Evolutionary conservation across 2,113 vertebrate species (phyloP), one percentile per base, ranked within the genome.

Genomic region (Proterorhinus semilunaris): DNA sequence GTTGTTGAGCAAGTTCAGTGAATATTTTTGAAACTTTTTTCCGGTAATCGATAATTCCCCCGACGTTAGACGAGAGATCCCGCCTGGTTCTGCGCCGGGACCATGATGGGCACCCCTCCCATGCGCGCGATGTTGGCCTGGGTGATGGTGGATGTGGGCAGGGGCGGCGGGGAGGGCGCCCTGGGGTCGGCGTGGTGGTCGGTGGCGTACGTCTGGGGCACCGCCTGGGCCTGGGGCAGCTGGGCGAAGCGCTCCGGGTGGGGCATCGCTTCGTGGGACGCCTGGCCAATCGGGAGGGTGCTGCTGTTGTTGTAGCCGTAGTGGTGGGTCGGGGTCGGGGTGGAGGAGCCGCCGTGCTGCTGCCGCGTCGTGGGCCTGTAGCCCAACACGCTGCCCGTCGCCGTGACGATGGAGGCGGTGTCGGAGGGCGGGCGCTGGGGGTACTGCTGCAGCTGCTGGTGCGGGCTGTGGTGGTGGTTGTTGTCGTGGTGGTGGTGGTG

Each of bases 71-170:
- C 96, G 48, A 97, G 91, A 59, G 95, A 97, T 1, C 95, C 95
- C 0, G 94, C 93, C 75, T 96, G 95, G 83, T 91, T 95, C 78
- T 96, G 95, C 15, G 95, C 92, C 1, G 95, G 95, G 70, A 96
- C 93, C 95, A 96, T 95, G 16, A 97, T 93, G 0, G 94, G 94
- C 54, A 96, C 91, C 0, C 93, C 95, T 13, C 95, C 95, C 94
- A 95, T 96, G 49, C 94, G 93, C 71, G 79, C 62, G 59, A 96
- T 92, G 71, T 94, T 90, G 47, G 94, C 92, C 65, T 92, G 70
- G 0, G 92, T 91, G 66, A 94, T 67, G 1, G 82, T 81, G 11
- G 90, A 82, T 27, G 78, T 71, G 55, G 90, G 74, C 73, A 90
- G 79, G 0, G 86, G 84, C 0, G 85, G 86, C 0, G 89, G 83